These are phyloP conservation scores for Oreochromis tanganicae DNA, from an alignment of 2,113 vertebrate genomes.

Conservation along the genomic window DNA sequence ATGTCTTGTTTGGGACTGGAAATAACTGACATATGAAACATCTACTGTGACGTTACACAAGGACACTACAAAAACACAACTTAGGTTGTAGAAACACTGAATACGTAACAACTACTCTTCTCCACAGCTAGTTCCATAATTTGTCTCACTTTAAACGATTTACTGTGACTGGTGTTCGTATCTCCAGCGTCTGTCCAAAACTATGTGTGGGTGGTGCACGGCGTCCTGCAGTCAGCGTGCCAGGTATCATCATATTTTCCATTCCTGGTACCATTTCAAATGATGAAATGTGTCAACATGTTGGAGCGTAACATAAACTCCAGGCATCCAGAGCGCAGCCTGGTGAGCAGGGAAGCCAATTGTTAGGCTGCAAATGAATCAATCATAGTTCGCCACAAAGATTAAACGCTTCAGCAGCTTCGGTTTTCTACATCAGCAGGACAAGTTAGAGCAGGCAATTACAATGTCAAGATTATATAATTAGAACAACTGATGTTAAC, in stretches of 20 bases:
- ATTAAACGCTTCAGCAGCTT: background rate
- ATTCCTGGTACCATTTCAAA: slow-evolving; percentile 22
- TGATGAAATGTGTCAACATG: slow-evolving; percentile 44
- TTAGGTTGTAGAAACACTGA: background rate
- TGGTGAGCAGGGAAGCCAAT: background rate
- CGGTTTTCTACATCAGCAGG: background rate
- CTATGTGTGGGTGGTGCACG: background rate
- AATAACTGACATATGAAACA: background rate
- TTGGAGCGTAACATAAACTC: slow-evolving; percentile 29
- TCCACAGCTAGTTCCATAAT: background rate
- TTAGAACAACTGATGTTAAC: background rate
- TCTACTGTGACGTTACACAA: background rate
- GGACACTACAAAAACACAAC: background rate
- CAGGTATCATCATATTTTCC: slow-evolving; percentile 47
- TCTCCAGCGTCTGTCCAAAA: background rate
- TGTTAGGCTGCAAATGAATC: slow-evolving; percentile 12
- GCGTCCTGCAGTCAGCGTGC: background rate
- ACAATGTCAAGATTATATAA: background rate
- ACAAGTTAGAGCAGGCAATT: background rate
- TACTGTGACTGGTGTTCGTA: background rate
- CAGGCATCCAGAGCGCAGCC: slow-evolving; percentile 18
- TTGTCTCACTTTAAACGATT: background rate
- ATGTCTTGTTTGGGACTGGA: background rate
- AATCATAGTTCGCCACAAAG: background rate
- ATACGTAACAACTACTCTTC: background rate